Conservation (phyloP, 2,888 invertebrate genomes). For the Apamea anceps region DNA sequence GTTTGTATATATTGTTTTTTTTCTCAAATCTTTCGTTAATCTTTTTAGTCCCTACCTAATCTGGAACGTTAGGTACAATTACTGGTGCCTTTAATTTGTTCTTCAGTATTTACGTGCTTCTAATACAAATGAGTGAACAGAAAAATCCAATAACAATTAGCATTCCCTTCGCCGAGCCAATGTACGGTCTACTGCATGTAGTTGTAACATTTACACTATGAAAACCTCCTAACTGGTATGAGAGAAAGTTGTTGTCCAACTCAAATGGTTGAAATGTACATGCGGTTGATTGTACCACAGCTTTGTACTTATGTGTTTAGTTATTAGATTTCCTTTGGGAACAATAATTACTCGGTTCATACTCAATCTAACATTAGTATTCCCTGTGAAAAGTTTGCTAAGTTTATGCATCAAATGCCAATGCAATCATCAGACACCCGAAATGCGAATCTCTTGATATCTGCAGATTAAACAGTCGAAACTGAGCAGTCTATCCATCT, state of each 20-base stretch:
- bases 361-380: slow-evolving; percentile 8
- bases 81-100: slow-evolving; percentile 18
- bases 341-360: slow-evolving; percentile 4
- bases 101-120: slow-evolving; percentile 12
- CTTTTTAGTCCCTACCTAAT: not conserved
- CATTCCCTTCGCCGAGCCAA: not conserved
- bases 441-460: slow-evolving; percentile 5
- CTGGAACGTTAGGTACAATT: not conserved
- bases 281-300: not conserved
- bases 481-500: not conserved
- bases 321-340: slow-evolving; percentile 18
- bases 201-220: not conserved
- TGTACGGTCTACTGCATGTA: not conserved
- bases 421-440: not conserved
- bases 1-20: too few species aligned
- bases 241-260: not conserved
- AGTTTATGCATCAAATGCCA: slow-evolving; percentile 13
- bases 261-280: not conserved
- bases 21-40: slow-evolving; percentile 1
- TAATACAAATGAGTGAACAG: slow-evolving; percentile 10
- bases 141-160: slow-evolving; percentile 32
- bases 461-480: not conserved
- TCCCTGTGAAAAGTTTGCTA: slow-evolving; percentile 1
- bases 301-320: not conserved
- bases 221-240: not conserved